Base-by-base conservation (phyloP, 2,113 vertebrate genomes). In the Gambusia holbrooki region DNA sequence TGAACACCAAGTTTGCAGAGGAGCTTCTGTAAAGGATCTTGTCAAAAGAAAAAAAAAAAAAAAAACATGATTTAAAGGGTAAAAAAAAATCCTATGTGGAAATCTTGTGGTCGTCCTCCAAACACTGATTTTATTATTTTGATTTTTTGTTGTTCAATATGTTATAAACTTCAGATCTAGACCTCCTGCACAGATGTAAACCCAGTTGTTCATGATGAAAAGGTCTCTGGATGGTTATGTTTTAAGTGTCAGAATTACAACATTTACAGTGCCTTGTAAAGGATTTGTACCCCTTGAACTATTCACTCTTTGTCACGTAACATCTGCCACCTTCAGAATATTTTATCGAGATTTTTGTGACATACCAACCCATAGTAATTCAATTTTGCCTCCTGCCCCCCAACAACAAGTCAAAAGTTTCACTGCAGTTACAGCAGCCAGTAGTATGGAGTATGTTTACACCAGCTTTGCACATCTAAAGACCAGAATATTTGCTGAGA, bases 1-100 rank as follows among this genome's bases (percentile, higher is more conserved):
- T 60, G 37, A 79, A 77, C 48, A 82, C 84, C 81, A 74, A 83
- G 74, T 85, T 75, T 83, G 74, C 66, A 66, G 78, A 73, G 76
- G 71, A 80, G 82, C 84, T 80, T 45, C 69, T 62, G 51, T 69
- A 76, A 69, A 82, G 76, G 71, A 79, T 70, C 54, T n/a, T 68
- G 6, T 48, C 14, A 64, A 63, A 10, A 27, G 65, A 81, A 79
- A 81, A 82, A 91, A 63, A 48, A 35, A 70, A 11, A 11, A 37
- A 37, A 37, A 33, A 33, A 33, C 6, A 8, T 2, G 10, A 37
- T 37, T 37, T 37, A 37, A 37, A 37, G 35, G 12, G 27, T 69
- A 79, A 79, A 81, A 82, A 91, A 66, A 40, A 48, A 70, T 10
- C 71, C 78, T 74, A 80, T 75, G 66, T 69, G 54, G 27, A 78